Percentiles rank a stretch among this genome's conserved stretches.
Conservation (phyloP, 2,113 vertebrate species). For the Dromaius novaehollandiae region DNA sequence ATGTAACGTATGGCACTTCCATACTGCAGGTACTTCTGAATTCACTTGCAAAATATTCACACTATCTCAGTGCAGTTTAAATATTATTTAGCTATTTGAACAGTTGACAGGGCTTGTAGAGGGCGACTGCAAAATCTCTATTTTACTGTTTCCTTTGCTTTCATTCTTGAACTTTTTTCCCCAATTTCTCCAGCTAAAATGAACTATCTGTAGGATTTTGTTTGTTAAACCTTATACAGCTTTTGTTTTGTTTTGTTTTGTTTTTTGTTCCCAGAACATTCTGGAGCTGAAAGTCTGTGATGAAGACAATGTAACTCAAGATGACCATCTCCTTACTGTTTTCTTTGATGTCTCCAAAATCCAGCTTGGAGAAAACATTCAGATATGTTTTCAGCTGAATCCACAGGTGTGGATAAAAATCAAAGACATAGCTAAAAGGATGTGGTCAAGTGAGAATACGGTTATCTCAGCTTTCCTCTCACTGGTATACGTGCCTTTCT, state of each 20-base stretch:
- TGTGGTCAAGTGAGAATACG: not conserved
- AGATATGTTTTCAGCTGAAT: conserved; percentile 77
- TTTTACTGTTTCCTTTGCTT: not conserved
- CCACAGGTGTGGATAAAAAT: conserved; percentile 69
- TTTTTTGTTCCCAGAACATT: conserved; percentile 67
- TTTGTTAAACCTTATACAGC: not conserved
- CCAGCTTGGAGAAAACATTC: conserved; percentile 76
- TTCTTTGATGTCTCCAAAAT: conserved; percentile 83
- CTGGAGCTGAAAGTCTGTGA: conserved; percentile 79
- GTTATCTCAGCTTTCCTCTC: not conserved
- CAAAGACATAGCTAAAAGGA: not conserved
- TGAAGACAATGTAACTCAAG: conserved; percentile 72
- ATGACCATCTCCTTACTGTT: conserved; percentile 81
- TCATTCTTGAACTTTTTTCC: not conserved
- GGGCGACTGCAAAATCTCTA: not conserved
- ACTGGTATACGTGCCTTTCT: not conserved
- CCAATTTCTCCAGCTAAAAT: not conserved
- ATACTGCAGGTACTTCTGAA: not conserved
- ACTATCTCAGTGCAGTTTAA: not conserved
- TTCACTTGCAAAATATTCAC: not conserved
- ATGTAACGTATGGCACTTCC: not conserved
- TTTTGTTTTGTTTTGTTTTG: not conserved
- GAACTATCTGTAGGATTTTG: not conserved
- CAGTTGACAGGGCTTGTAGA: not conserved
- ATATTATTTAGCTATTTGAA: not conserved